A percentile compares a stretch with the other conserved stretches of the same genome.
phyloP scores from a whole-genome alignment of 2,113 vertebrate species.

The Prunella fulvescens region DNA sequence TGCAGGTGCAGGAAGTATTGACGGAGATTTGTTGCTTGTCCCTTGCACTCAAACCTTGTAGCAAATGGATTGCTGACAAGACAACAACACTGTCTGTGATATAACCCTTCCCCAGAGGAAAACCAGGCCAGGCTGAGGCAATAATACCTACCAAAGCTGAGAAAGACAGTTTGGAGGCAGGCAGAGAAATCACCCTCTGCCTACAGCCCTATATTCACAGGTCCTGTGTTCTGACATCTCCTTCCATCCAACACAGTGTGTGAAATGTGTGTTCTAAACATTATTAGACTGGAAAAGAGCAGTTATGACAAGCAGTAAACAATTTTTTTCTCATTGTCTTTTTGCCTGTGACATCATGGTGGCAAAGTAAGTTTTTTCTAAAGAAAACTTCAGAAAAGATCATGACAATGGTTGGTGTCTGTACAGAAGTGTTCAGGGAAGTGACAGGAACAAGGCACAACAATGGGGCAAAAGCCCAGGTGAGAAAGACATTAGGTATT shows the following conservation, averaged over 20 bases:
- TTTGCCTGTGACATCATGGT: neutral
- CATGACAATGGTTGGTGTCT: neutral
- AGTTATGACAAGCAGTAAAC: neutral
- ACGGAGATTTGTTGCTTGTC: neutral
- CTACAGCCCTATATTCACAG: neutral
- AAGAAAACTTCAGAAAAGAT: neutral
- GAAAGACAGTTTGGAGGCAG: neutral
- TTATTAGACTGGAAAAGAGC: neutral
- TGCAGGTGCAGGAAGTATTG: neutral
- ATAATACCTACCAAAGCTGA: neutral
- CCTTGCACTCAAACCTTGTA: neutral
- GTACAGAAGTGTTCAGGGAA: neutral
- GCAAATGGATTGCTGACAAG: neutral
- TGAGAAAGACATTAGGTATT: neutral
- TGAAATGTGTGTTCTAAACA: neutral
- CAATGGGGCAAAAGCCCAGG: rapidly evolving
- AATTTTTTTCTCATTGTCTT: neutral
- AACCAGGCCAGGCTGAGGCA: neutral
- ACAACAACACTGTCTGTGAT: neutral
- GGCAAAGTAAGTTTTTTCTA: neutral
- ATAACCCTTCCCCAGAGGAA: neutral
- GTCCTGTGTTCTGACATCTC: neutral
- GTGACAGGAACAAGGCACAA: neutral
- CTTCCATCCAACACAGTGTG: neutral
- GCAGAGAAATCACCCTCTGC: neutral